Evolutionary conservation across 1,140 invertebrate genomes (phyloP).

Genomic region (Drosophila eugracilis): DNA sequence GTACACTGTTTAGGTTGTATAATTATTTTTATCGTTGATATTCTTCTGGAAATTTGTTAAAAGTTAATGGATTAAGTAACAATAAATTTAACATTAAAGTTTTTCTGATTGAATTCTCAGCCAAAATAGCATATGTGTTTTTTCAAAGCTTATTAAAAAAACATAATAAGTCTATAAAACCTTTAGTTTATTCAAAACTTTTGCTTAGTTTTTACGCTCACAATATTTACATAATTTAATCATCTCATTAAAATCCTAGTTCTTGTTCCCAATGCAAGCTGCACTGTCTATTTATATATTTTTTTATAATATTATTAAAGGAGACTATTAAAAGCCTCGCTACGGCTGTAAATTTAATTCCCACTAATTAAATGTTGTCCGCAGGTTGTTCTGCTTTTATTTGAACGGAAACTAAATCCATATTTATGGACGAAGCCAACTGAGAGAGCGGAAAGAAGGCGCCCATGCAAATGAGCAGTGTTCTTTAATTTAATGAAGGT

Average conservation of each 20-base stretch:
- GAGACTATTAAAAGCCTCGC: background rate
- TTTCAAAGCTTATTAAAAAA: no score
- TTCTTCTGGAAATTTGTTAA: no score
- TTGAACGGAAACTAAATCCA: conserved; percentile 46
- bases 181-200: no score
- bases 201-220: background rate
- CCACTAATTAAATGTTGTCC: conserved; percentile 46
- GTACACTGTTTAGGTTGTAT: no score
- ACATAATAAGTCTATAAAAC: no score
- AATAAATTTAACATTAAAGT: no score
- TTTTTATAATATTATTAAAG: background rate
- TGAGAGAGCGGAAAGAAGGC: conserved; percentile 9
- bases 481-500: conserved; percentile 67
- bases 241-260: background rate
- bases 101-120: no score
- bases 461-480: conserved; percentile 53
- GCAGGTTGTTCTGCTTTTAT: conserved; percentile 1
- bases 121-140: no score
- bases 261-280: background rate
- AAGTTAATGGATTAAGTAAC: no score
- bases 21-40: no score
- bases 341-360: conserved; percentile 30
- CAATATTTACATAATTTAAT: background rate
- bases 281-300: background rate
- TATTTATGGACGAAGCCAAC: conserved; percentile 36